phyloP scores from a whole-genome alignment of 2,888 invertebrate species.

The Asteroscopus sphinx region DNA sequence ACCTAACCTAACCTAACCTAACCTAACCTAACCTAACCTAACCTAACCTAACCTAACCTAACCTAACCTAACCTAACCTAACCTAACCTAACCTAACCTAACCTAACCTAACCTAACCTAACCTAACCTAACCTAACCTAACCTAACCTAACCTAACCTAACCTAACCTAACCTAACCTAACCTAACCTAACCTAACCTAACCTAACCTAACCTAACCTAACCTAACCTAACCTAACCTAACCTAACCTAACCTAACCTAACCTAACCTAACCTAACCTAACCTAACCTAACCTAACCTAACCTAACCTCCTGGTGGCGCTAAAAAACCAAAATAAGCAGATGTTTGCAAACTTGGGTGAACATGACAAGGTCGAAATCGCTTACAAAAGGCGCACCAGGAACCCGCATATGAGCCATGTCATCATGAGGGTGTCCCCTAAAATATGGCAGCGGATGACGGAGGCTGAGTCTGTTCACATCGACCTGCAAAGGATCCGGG shows the following conservation, averaged over 20 bases:
- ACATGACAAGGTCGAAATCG: too few species aligned
- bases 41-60: slow-evolving; percentile 32
- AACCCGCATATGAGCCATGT: too few species aligned
- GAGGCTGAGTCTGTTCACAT: too few species aligned
- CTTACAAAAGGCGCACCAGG: too few species aligned
- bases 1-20: slow-evolving; percentile 42
- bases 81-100: slow-evolving; percentile 35
- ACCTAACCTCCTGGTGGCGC: too few species aligned
- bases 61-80: slow-evolving; percentile 36
- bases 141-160: slow-evolving; percentile 36
- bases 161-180: slow-evolving; percentile 36
- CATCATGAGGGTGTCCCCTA: too few species aligned
- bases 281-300: slow-evolving; percentile 44
- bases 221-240: slow-evolving; percentile 29
- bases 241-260: slow-evolving; percentile 19
- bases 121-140: slow-evolving; percentile 28
- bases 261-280: slow-evolving; percentile 37
- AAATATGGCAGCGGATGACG: too few species aligned
- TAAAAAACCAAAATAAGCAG: too few species aligned
- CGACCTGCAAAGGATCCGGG: too few species aligned
- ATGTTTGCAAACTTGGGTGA: too few species aligned
- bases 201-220: slow-evolving; percentile 34
- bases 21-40: slow-evolving; percentile 53
- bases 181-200: slow-evolving; percentile 34
- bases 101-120: slow-evolving; percentile 29